phyloP scores from a whole-genome alignment of 2,113 vertebrate species.

The Nasalis larvatus region DNA sequence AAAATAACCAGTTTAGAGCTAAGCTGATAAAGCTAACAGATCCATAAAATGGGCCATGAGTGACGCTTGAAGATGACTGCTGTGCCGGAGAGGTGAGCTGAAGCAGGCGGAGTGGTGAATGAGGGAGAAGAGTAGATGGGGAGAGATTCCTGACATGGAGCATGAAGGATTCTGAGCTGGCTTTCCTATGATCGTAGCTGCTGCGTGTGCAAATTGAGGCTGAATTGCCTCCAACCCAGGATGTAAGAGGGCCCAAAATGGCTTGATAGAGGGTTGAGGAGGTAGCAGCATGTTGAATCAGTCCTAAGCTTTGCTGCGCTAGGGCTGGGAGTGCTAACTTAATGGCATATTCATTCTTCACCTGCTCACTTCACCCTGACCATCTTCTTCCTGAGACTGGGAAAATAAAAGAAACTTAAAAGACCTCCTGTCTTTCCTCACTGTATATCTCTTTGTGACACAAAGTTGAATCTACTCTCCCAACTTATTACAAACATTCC shows the following conservation, averaged over 20 bases:
- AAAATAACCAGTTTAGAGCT: conserved; percentile 50
- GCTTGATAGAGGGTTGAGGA: background rate
- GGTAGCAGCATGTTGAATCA: background rate
- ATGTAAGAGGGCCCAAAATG: background rate
- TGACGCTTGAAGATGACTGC: background rate
- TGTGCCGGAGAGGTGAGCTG: background rate
- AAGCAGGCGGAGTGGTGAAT: background rate
- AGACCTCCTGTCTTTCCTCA: background rate
- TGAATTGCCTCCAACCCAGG: background rate
- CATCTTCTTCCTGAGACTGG: background rate
- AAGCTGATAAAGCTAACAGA: conserved; percentile 52
- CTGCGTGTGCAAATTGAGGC: background rate
- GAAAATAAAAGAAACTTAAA: background rate
- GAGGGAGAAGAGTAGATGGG: rapidly evolving
- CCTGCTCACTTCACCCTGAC: no score
- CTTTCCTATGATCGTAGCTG: background rate
- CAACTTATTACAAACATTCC: background rate
- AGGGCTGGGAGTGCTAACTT: background rate
- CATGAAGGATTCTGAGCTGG: background rate
- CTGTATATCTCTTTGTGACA: background rate
- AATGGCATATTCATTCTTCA: background rate
- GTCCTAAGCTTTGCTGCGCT: background rate
- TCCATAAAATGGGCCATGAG: background rate
- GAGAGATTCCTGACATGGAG: rapidly evolving
- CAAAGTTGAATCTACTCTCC: background rate